Conservation (phyloP, 2,888 invertebrate species). For the Oithona nana region DNA sequence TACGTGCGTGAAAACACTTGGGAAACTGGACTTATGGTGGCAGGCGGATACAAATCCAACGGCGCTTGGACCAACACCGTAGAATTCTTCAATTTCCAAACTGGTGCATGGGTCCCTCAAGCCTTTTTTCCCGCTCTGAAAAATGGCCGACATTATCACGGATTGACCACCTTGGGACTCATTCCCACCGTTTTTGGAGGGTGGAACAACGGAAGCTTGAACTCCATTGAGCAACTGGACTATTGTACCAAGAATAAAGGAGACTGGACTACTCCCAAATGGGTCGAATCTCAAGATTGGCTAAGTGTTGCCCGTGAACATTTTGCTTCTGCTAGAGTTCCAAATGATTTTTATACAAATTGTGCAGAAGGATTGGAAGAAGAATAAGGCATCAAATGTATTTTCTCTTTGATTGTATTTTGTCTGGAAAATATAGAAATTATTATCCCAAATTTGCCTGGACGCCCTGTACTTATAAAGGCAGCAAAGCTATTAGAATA, state of each 20-base stretch:
- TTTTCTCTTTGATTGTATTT: too few relatives aligned
- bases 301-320: neutral
- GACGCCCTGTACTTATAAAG: too few relatives aligned
- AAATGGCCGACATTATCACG: constrained; percentile 4
- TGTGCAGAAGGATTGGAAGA: neutral
- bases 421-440: too few relatives aligned
- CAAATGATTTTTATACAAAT: neutral
- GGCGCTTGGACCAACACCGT: constrained; percentile 1
- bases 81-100: constrained; percentile 8
- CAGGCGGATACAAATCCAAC: neutral
- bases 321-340: neutral
- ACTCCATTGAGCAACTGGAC: constrained; percentile 1
- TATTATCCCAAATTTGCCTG: too few relatives aligned
- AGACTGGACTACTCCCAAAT: neutral
- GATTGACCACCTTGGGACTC: neutral
- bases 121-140: neutral
- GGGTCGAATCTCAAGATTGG: neutral
- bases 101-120: neutral
- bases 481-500: too few relatives aligned
- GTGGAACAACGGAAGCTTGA: constrained; percentile 13
- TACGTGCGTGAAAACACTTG: neutral
- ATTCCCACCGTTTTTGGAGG: constrained; percentile 9
- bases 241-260: neutral
- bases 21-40: constrained; percentile 9
- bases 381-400: neutral